These are phyloP conservation scores for Echinometra lucunter DNA, from an alignment of 53 echinoderm and acorn worm genomes.

Conservation along the genomic window DNA sequence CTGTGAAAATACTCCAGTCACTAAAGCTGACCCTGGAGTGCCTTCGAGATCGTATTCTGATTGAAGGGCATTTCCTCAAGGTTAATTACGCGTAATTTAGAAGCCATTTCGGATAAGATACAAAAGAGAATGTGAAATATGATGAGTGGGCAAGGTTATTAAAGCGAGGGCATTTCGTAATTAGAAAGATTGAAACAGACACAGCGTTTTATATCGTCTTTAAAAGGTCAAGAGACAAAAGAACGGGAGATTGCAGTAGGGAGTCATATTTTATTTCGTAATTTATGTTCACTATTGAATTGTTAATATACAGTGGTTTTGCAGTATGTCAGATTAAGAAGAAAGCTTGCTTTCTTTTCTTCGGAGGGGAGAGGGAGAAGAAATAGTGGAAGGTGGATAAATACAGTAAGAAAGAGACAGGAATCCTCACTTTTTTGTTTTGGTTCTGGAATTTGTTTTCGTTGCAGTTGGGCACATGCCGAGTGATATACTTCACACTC, in stretches of 20 bases:
- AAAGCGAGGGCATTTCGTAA: background rate
- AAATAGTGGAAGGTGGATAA: background rate
- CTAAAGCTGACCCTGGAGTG: background rate
- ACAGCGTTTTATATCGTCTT: background rate
- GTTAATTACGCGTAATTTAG: conserved; percentile 22
- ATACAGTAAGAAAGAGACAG: background rate
- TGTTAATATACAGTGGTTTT: background rate
- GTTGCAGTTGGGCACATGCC: too few species aligned
- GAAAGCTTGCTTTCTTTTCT: background rate
- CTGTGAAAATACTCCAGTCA: background rate
- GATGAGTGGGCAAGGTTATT: background rate
- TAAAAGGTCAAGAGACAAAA: background rate
- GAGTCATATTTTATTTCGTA: background rate
- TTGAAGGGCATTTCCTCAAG: conserved; percentile 11
- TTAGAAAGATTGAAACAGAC: background rate
- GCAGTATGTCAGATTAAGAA: background rate
- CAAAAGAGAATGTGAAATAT: background rate
- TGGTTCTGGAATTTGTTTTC: too few species aligned
- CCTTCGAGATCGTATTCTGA: background rate
- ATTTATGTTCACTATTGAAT: background rate
- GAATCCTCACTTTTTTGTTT: too few species aligned
- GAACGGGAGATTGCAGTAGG: background rate
- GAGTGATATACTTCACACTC: too few species aligned
- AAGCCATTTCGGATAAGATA: background rate
- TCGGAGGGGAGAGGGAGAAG: background rate